Evolutionary conservation across 1,140 invertebrate genomes (phyloP), one percentile per base, ranked within the genome.

Genomic region (Leptinotarsa lineolata): DNA sequence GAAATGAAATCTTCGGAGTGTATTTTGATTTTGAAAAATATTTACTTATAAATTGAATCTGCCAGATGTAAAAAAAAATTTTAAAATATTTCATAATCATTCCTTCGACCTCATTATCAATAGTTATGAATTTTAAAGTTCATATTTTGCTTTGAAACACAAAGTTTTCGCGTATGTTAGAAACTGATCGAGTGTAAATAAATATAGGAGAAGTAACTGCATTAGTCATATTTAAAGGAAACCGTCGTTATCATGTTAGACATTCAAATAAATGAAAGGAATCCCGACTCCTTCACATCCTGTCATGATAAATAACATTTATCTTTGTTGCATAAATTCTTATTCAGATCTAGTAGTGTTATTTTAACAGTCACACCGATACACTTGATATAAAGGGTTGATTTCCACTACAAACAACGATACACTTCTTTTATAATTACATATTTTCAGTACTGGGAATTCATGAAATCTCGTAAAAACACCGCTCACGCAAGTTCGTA

Each of bases 391-490:
- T 39, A 39, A 11, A 11, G 8, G 2, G 30, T 11, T 39, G 30
- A 11, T 39, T 39, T 39, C 2, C 30, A 59, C 13, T 59, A 0
- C 13, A 59, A 2, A 12, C 16, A 59, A 20, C 58, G 2, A n/a
- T 59, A 12, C 20, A 59, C 58, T 22, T 15, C 20, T 22, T 70
- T 70, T 13, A 70, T 68, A 44, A 44, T 70, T 16, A 15, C 1
- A 16, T 79, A 68, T 74, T 86, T 86, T 61, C 80, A 90, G 86
- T 89, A 92, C 83, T 92, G 91, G 91, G 86, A 88, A 68, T 89
- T 91, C 77, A 84, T 91, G 65, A 90, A 90, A 81, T 87, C 88
- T 76, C 83, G 88, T 84, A 81, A 87, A 82, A 76, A 87, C 80
- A 79, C 85, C 74, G 76, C 85, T 77, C 76, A 88, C 85, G 79